phyloP scores from a whole-genome alignment of 2,888 invertebrate species.

The Trachelus tabidus region DNA sequence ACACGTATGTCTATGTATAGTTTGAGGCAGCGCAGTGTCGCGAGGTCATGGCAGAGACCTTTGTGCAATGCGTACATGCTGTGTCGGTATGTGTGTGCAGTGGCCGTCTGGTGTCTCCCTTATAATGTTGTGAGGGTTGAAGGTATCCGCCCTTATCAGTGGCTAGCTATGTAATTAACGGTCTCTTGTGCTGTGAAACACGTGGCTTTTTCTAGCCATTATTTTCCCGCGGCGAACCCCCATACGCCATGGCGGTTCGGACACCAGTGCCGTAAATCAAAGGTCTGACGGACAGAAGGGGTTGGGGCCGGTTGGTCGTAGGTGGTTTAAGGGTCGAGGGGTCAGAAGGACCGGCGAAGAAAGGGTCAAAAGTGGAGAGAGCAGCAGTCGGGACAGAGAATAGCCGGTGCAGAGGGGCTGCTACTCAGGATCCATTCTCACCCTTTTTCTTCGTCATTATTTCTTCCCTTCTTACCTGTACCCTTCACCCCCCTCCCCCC shows the following conservation, averaged over 20 bases:
- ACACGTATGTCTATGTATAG: background rate
- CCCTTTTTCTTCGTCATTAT: slow-evolving; percentile 9
- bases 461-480: slow-evolving; percentile 1
- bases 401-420: slow-evolving; percentile 16
- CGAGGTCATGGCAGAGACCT: background rate
- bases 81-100: background rate
- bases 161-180: slow-evolving; percentile 20
- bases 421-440: background rate
- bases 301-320: slow-evolving; percentile 11
- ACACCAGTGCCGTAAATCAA: background rate
- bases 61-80: background rate
- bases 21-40: background rate
- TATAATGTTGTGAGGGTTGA: background rate
- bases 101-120: background rate
- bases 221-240: slow-evolving; percentile 11
- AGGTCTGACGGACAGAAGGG: slow-evolving; percentile 10
- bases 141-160: slow-evolving; percentile 14
- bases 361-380: slow-evolving; percentile 11
- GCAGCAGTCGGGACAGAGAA: slow-evolving; percentile 21
- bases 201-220: slow-evolving; percentile 21
- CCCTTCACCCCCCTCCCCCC: too few relatives aligned
- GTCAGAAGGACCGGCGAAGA: slow-evolving; percentile 10
- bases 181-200: slow-evolving; percentile 5
- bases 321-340: background rate
- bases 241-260: background rate